A percentile compares a stretch with the other conserved stretches of the same genome.
These are phyloP conservation scores for Sciaenops ocellatus DNA, from an alignment of 2,797 vertebrate species.

Conservation along the genomic window DNA sequence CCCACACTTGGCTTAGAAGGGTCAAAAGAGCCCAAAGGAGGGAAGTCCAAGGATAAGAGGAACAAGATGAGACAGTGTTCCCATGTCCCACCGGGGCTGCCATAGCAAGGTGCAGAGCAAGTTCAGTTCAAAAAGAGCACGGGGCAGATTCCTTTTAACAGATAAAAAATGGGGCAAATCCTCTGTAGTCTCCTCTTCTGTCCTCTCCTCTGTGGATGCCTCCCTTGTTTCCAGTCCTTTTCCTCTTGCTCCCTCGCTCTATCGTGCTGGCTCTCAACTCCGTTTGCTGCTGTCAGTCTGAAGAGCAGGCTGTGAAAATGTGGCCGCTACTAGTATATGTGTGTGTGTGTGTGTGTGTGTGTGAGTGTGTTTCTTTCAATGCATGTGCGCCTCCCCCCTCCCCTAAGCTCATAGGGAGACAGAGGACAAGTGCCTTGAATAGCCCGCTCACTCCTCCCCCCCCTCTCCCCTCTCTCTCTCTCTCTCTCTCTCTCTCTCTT, in stretches of 20 bases:
- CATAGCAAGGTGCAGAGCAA: conserved; percentile 72
- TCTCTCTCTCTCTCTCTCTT: conserved; percentile 33
- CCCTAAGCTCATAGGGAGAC: conserved; percentile 79
- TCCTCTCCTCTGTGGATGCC: conserved; percentile 55
- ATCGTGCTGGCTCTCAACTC: conserved; percentile 59
- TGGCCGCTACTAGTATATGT: conserved; percentile 65
- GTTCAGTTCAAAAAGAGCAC: conserved; percentile 61
- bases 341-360: conserved; percentile 58
- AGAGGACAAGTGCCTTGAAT: conserved; percentile 88
- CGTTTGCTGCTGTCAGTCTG: conserved; percentile 85
- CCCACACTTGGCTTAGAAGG: conserved; percentile 53
- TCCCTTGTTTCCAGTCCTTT: conserved; percentile 52
- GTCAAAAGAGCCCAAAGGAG: conserved; percentile 75
- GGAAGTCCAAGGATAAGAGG: conserved; percentile 58
- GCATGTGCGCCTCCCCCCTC: conserved; percentile 75
- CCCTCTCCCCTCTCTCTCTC: conserved; percentile 22
- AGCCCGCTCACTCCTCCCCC: conserved; percentile 80
- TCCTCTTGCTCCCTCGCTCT: conserved; percentile 44
- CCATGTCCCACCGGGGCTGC: conserved; percentile 67
- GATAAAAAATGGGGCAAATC: conserved; percentile 39
- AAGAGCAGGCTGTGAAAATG: conserved; percentile 77
- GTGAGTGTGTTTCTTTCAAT: conserved; percentile 68
- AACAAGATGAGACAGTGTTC: conserved; percentile 46
- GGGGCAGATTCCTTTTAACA: conserved; percentile 53
- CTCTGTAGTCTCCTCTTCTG: conserved; percentile 31